Base-by-base conservation (phyloP, 2,113 vertebrate species). In the Alexandromys fortis region DNA sequence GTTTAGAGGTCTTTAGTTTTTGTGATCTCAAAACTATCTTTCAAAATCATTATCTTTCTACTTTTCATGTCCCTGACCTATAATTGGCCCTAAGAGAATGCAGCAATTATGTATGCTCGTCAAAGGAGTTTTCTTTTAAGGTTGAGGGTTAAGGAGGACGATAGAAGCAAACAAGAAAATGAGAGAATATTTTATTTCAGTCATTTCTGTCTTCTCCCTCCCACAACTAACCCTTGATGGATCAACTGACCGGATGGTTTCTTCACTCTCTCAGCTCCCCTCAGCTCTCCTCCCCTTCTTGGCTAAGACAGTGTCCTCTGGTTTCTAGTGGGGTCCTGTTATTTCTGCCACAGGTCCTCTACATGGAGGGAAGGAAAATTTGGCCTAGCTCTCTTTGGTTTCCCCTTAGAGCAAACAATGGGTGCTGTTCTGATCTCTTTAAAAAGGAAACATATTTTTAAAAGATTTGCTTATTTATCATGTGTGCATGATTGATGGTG, bases 21-120 rank as follows among this genome's bases (percentile, higher is more conserved):
- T 83, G 33, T 70, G 3, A 9, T 93, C 81, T 94, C 28, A 61
- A 70, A 72, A 33, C 24, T 75, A 52, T 14, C 19, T 58, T 86
- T 89, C 33, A 87, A 87, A 87, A 30, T 95, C 26, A 47, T 52
- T 93, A 73, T 92, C 94, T 94, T 93, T 90, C 85, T 93, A 83
- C 63, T 76, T 96, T 70, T 89, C 78, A 92, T 93, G 73, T 24
- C 30, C 65, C 45, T 95, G 30, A 72, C 22, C 38, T 90, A 55
- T 82, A 91, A 78, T 22, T 89, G 82, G 73, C 26, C 73, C 42
- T 89, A n/a, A 77, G 78, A 92, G 77, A 35, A 91, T 85, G 1
- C 78, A 42, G 85, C 22, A 83, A 94, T 75, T 95, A 63, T 45
- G 8, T 87, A 61, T 70, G 17, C 33, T 92, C 38, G 90, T 93